Evolutionary conservation across 2,113 vertebrate genomes (phyloP), one percentile per base, ranked within the genome.

Genomic region (Petaurus breviceps): DNA sequence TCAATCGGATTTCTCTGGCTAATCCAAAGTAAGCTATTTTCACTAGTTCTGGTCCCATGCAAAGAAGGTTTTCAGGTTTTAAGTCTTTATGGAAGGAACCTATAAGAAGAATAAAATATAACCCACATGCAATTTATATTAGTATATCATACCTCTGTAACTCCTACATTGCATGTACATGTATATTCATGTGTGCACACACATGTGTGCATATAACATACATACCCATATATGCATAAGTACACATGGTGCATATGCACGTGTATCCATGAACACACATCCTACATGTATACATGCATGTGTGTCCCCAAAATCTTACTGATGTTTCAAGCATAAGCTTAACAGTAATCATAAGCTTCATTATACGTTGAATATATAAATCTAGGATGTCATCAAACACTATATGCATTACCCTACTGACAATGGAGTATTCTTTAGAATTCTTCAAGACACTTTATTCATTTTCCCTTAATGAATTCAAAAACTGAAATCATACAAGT

Each of bases 11-110:
- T 98, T 99, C 99, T 97, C 99, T 98, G 84, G 99, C 99, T 96
- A 99, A 96, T 51, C 99, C 99, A 94, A 99, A 99, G 97, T 99
- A 99, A 47, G 99, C 99, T 92, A 99, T 99, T 98, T 99, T 99
- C 97, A 99, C 98, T 89, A 99, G 99, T 93, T 99, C 99, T 90
- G 99, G 99, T 97, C 99, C 99, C 98, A 99, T 99, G 96, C 99
- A 99, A 96, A 99, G 99, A 50, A 99, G 98, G 93, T 99, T 99
- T 98, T 99, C 99, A 0, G 99, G 99, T 97, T 99, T 99, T 98
- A 99, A 97, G 97, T 99, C 99, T 94, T 99, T 98, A 68, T 99
- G 99, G 96, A 99, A 99, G 98, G 99, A 99, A 55, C 99, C 99
- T 99, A 95, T 24, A 96, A 98, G 96, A 91, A 95, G 96, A 98